Base-by-base conservation (phyloP, 2,888 invertebrate genomes). In the Biston betularia region DNA sequence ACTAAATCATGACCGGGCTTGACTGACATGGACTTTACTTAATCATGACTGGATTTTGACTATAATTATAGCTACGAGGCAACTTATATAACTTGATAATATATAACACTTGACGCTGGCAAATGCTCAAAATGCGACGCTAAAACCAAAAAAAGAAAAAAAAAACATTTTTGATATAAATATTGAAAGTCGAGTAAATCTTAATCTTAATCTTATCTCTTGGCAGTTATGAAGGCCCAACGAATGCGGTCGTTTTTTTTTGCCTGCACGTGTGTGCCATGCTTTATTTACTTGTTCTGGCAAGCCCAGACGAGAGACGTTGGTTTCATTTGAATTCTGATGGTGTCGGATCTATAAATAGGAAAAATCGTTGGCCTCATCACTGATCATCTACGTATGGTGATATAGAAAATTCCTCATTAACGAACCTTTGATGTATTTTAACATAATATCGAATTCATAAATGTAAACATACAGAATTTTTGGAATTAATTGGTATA, bases 291-390 rank as follows among this genome's bases (percentile, higher is more conserved):
- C 65, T 34, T 61, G 66, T 66, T 48, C 35, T 15, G 62, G 53
- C 66, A 65, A 61, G 60, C 45, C 55, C 65, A 50, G 55, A 15
- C 12, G 50, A 60, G 58, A 48, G 38, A 15, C 60, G 60, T 61
- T 61, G 46, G 35, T 38, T 15, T 40, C 24, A 58, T 58, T 58
- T 49, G 33, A 57, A 66, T 62, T 49, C 49, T 14, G 46, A 56
- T 62, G 53, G 48, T 50, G 65, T 62, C 15, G 56, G 50, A 40
- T 61, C 57, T 66, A 61, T 40, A 56, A 61, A 60, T 66, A 66
- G 56, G 33, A 61, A 66, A 66, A 61, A 52, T 35, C 61, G 65
- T 57, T 66, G 55, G 46, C 12, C 64, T 55, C 59, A 59, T 48
- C 24, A 38, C 42, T 8, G 44, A 49, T 63, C 6, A 38, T 38